Percentiles rank a stretch among this genome's conserved stretches.
phyloP scores from a whole-genome alignment of 2,797 vertebrate species.

The Australoheros facetus region DNA sequence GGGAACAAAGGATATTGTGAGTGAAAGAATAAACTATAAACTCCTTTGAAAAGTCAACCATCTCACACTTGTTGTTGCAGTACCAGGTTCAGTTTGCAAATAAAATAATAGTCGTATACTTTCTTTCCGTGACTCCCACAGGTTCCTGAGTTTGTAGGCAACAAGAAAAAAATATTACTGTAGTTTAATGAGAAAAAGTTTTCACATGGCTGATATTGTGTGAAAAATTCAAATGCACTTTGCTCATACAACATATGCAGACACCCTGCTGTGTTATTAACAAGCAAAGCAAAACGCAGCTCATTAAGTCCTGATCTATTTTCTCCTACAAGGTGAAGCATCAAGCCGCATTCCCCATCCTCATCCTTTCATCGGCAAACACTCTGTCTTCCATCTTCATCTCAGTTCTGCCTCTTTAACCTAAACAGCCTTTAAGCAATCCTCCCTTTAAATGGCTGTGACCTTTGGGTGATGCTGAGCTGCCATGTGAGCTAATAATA shows the following conservation, averaged over 20 bases:
- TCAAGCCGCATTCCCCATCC: conserved; percentile 5
- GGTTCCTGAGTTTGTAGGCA: neutral
- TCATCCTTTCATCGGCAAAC: conserved; percentile 21
- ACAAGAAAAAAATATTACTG: neutral
- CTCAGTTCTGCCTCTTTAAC: conserved; percentile 31
- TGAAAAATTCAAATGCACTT: neutral
- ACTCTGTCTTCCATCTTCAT: conserved; percentile 24
- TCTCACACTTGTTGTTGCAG: neutral
- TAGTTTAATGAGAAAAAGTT: conserved; percentile 8
- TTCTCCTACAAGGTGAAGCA: conserved; percentile 8
- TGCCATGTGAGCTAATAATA: conserved; percentile 54
- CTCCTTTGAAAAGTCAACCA: conserved; percentile 17
- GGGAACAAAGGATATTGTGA: conserved; percentile 5
- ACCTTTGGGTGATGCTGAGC: conserved; percentile 58
- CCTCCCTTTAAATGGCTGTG: conserved; percentile 44
- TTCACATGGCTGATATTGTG: neutral
- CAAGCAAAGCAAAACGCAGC: neutral
- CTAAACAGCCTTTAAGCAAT: conserved; percentile 40
- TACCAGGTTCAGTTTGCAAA: neutral
- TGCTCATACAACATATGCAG: neutral
- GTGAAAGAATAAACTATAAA: conserved; percentile 2
- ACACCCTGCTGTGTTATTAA: neutral
- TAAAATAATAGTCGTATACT: neutral
- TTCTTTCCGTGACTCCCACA: neutral
- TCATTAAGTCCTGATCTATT: conserved; percentile 7